Base-by-base conservation (phyloP, 2,888 invertebrate genomes). In the Crossocerus cetratus region DNA sequence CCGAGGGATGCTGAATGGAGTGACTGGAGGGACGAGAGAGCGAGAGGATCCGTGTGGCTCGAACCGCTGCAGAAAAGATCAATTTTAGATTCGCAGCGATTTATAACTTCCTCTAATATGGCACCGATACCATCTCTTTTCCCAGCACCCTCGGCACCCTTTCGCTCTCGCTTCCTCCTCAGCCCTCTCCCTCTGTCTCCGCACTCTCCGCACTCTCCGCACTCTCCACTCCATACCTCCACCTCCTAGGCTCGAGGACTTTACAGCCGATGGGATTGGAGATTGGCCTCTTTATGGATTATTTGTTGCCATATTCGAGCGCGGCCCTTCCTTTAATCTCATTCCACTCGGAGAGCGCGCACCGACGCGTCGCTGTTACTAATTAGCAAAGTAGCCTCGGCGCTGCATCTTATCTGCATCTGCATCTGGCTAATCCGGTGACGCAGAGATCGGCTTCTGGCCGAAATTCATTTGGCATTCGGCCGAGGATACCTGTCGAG, bases 61-160 rank as follows among this genome's bases (percentile, higher is more conserved):
- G 76, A 72, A 67, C 83, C 79, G 77, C 81, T 84, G 84, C 83
- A 90, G 88, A 90, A 89, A 89, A 90, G 90, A 90, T 90, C 90
- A 90, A 90, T 90, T 90, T 90, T 89, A 90, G 90, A 90, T 90
- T 90, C 84, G 87, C 83, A 81, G 88, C 88, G 89, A 90, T 90
- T 90, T 90, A 90, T 90, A 90, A 90, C 90, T 90, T 89, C 89
- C 90, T 90, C 89, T 89, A 90, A 90, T 90, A 90, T 89, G 88
- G 87, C 88, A 85, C 59, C 81, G 81, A 78, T 81, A 76, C 44
- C 43, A 76, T 75, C 78, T 68, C 65, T 44, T 65, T 61, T 72
- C 61, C 71, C 55, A 67, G 65, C 63, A 49, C 20, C 59, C 54
- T 43, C 14, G 54, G 42, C 63, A 4, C 32, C n/a, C 57, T 59